phyloP scores from a whole-genome alignment of 2,113 vertebrate species.

The Thermophis baileyi region DNA sequence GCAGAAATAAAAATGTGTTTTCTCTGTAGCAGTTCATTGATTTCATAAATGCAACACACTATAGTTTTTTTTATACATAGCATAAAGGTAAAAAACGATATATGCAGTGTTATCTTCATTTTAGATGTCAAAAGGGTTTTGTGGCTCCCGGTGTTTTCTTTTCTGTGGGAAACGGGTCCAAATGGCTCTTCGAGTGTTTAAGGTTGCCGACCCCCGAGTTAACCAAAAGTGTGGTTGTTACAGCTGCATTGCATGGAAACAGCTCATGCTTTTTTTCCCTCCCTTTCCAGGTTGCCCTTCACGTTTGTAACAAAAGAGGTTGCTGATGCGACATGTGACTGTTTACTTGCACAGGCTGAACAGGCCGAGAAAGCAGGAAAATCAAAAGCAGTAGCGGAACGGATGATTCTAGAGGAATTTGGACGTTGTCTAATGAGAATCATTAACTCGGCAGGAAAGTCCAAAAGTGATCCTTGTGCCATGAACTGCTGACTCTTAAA shows the following conservation, averaged over 20 bases:
- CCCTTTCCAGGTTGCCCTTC: constrained; percentile 83
- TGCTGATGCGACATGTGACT: constrained; percentile 91
- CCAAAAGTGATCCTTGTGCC: constrained; percentile 87
- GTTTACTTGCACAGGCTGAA: constrained; percentile 91
- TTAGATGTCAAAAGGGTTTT: too few species aligned
- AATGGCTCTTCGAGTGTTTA: too few species aligned
- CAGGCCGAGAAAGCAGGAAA: constrained; percentile 84
- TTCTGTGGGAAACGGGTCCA: too few species aligned
- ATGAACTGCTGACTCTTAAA: constrained; percentile 83
- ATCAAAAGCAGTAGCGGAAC: constrained; percentile 83
- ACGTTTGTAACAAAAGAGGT: constrained; percentile 97
- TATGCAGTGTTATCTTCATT: too few species aligned
- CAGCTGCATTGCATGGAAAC: not conserved
- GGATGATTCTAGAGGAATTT: constrained; percentile 96
- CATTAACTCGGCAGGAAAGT: constrained; percentile 93
- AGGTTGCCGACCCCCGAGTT: too few species aligned
- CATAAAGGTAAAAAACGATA: too few species aligned
- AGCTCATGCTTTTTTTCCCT: not conserved
- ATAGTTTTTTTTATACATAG: too few species aligned
- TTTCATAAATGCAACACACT: too few species aligned
- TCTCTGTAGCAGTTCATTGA: too few species aligned
- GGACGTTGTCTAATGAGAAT: constrained; percentile 95
- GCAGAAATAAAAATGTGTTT: too few species aligned
- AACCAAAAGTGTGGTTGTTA: not conserved
- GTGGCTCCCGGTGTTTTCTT: too few species aligned